A percentile compares a stretch with the other conserved stretches of the same genome.
Conservation (phyloP, 2,888 invertebrate genomes). For the Campoplex nolae region DNA sequence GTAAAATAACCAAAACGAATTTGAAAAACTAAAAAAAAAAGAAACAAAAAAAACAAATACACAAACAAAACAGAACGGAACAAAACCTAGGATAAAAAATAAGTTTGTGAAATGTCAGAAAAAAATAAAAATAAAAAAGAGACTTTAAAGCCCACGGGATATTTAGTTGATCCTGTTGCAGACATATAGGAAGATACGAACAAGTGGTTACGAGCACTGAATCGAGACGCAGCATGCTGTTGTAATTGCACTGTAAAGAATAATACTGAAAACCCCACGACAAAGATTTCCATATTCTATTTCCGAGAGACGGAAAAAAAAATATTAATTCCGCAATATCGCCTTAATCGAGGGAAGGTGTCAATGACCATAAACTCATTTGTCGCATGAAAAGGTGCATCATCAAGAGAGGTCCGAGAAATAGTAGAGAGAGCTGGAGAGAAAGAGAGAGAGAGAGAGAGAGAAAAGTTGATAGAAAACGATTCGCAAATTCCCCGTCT, state of each 20-base stretch:
- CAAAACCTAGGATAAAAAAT: not conserved
- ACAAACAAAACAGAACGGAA: not conserved
- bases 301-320: not conserved
- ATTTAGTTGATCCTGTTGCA: not conserved
- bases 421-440: not conserved
- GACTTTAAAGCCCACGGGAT: not conserved
- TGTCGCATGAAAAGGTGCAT: constrained; percentile 28
- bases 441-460: not conserved
- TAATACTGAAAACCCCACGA: not conserved
- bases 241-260: not conserved
- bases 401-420: not conserved
- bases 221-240: not conserved
- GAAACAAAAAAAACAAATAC: too few relatives aligned
- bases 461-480: not conserved
- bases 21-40: not conserved
- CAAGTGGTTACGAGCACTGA: not conserved
- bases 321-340: constrained; percentile 17
- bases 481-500: constrained; percentile 23
- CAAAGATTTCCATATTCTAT: constrained; percentile 15
- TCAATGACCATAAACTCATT: constrained; percentile 39
- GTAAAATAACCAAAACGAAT: constrained; percentile 9
- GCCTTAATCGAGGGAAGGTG: constrained; percentile 6
- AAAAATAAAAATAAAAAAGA: not conserved
- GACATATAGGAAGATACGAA: not conserved
- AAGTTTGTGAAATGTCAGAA: not conserved